These are phyloP conservation scores for Dendrolimus kikuchii DNA, from an alignment of 1,140 invertebrate genomes.

Conservation along the genomic window DNA sequence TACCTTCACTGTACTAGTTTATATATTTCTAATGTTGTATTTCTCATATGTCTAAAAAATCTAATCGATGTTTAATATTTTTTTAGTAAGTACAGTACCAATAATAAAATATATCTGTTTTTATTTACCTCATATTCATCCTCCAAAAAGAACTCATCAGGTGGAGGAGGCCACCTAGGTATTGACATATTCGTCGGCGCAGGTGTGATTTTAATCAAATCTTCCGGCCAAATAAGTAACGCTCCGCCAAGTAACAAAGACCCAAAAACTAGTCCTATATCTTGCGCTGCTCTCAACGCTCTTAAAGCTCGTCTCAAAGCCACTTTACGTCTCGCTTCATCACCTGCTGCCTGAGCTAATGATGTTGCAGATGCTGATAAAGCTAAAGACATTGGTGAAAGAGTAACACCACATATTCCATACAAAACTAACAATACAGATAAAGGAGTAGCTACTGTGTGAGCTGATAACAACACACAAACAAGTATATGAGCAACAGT, in stretches of 20 bases:
- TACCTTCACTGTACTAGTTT: too few relatives aligned
- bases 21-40: too few relatives aligned
- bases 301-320: constrained; percentile 53
- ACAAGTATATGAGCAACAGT: constrained; percentile 36
- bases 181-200: constrained; percentile 33
- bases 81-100: too few relatives aligned
- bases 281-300: constrained; percentile 72
- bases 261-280: constrained; percentile 72
- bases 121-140: constrained; percentile 53
- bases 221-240: constrained; percentile 52
- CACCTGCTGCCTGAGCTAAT: constrained; percentile 52
- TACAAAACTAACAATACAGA: constrained; percentile 73
- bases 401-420: constrained; percentile 74
- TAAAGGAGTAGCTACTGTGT: constrained; percentile 43
- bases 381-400: constrained; percentile 71
- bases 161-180: constrained; percentile 45
- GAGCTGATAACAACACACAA: constrained; percentile 41
- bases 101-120: constrained; percentile 2
- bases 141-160: constrained; percentile 46
- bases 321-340: constrained; percentile 54
- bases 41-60: too few relatives aligned
- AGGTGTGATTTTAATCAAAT: constrained; percentile 22
- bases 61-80: too few relatives aligned
- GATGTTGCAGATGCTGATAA: constrained; percentile 70
- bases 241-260: constrained; percentile 52